These are phyloP conservation scores for Irena cyanogastra DNA, from an alignment of 2,113 vertebrate genomes.

Conservation along the genomic window DNA sequence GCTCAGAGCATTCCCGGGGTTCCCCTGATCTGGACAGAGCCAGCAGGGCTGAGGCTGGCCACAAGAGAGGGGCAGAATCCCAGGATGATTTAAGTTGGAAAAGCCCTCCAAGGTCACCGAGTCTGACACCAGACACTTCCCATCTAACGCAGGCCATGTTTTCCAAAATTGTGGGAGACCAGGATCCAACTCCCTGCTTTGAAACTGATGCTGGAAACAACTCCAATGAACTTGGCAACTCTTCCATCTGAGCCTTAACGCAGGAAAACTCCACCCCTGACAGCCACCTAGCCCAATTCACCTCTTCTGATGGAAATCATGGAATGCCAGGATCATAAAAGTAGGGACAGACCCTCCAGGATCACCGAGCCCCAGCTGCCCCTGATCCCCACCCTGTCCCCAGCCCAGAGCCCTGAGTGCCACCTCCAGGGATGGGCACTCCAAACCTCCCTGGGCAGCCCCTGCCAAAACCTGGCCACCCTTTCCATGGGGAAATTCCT, in stretches of 20 bases:
- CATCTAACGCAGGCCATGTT: not conserved
- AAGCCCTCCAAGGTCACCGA: not conserved
- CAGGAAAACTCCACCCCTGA: not conserved
- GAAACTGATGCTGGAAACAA: not conserved
- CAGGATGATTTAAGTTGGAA: not conserved
- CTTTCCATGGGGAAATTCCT: not conserved
- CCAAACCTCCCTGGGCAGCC: not conserved
- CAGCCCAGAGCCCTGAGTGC: not conserved
- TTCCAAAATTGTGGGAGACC: not conserved
- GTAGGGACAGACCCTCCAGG: not conserved
- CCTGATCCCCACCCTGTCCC: accelerated
- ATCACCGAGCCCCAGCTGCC: accelerated
- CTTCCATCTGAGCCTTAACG: not conserved
- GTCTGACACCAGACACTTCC: not conserved
- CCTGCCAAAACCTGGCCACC: not conserved
- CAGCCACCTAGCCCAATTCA: not conserved
- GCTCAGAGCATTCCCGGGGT: not conserved
- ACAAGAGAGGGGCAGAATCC: not conserved
- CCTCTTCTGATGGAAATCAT: not conserved
- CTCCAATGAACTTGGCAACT: not conserved
- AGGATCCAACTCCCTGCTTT: not conserved
- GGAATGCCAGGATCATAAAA: not conserved
- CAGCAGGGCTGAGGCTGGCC: not conserved
- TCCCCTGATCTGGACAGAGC: not conserved
- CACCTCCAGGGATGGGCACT: not conserved